Conservation (phyloP, 2,113 vertebrate genomes). For the Apus apus region DNA sequence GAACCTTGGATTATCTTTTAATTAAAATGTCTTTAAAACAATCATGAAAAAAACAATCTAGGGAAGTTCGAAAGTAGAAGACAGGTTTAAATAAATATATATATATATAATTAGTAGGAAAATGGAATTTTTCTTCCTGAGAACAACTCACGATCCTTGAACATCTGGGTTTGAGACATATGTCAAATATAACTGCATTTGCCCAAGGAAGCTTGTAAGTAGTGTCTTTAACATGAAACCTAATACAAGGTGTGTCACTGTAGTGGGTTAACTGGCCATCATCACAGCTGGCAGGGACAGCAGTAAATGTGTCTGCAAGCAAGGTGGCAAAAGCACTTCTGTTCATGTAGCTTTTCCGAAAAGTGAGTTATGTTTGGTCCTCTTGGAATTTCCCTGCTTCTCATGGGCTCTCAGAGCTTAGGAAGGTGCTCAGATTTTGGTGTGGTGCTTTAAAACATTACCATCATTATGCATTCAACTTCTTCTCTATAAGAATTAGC, state of each 20-base stretch:
- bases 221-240: not conserved
- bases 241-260: not conserved
- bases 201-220: not conserved
- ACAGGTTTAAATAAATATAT: not conserved
- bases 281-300: not conserved
- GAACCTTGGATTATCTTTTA: not conserved
- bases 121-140: not conserved
- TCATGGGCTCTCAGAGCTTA: not conserved
- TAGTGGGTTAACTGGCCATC: not conserved
- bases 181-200: not conserved
- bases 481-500: not conserved
- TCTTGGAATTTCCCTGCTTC: not conserved
- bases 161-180: fast-evolving
- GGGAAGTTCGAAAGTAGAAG: not conserved
- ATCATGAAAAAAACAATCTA: not conserved
- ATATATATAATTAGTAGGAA: not conserved
- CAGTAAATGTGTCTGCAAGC: not conserved
- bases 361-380: not conserved
- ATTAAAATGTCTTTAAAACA: not conserved
- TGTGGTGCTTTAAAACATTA: not conserved
- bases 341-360: not conserved
- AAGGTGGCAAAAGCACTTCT: not conserved
- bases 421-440: not conserved
- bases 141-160: not conserved
- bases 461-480: not conserved